phyloP scores from a whole-genome alignment of 2,888 invertebrate species.

The Eupithecia pulchellata region DNA sequence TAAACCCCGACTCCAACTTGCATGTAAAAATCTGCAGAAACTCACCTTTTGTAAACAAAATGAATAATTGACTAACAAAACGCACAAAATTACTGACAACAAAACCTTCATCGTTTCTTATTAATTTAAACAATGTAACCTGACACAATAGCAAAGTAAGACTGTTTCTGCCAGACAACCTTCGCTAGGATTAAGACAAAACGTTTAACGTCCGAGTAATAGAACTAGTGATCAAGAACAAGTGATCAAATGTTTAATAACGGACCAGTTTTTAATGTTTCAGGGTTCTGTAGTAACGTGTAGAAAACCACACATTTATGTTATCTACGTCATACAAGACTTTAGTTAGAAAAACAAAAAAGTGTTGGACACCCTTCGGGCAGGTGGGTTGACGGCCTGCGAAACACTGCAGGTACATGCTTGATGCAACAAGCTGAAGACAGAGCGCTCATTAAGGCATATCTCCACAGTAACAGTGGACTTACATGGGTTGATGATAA shows the following conservation, averaged over 20 bases:
- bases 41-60: constrained; percentile 29
- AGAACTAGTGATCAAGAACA: not conserved
- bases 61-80: constrained; percentile 23
- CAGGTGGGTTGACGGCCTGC: too few relatives aligned
- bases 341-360: too few relatives aligned
- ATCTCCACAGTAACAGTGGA: too few relatives aligned
- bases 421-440: too few relatives aligned
- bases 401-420: too few relatives aligned
- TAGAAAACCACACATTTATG: too few relatives aligned
- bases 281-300: not conserved
- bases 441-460: too few relatives aligned
- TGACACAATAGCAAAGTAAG: not conserved
- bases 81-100: not conserved
- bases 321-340: too few relatives aligned
- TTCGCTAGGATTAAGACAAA: not conserved
- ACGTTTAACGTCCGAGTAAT: not conserved
- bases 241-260: not conserved
- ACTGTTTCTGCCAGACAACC: constrained; percentile 1
- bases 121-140: not conserved
- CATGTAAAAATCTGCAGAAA: not conserved
- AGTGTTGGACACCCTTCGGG: too few relatives aligned
- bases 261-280: not conserved
- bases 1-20: too few relatives aligned
- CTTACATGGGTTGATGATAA: too few relatives aligned
- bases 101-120: constrained; percentile 14